phyloP scores from a whole-genome alignment of 2,888 invertebrate species.

The Chydorus sphaericus region DNA sequence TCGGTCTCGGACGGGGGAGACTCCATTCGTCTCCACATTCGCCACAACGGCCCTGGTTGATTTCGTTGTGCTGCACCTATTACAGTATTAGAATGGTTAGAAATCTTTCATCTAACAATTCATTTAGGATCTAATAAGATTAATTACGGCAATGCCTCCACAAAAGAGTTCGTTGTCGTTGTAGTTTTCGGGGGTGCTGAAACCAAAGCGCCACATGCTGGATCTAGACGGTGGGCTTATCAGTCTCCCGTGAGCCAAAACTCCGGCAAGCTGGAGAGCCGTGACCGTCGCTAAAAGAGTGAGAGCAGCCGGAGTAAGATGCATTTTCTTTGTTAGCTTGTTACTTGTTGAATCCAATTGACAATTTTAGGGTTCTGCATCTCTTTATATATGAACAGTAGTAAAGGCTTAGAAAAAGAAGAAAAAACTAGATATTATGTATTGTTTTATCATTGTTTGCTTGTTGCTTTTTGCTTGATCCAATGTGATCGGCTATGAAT shows the following conservation, averaged over 20 bases:
- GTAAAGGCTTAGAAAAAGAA: no score
- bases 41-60: conserved; percentile 27
- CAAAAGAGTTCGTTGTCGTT: conserved; percentile 39
- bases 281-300: background rate
- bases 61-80: conserved; percentile 5
- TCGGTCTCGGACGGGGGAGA: conserved; percentile 27
- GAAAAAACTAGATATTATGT: no score
- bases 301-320: background rate
- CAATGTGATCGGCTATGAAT: no score
- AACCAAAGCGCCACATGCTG: conserved; percentile 38
- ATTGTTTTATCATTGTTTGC: no score
- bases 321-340: background rate
- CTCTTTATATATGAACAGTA: no score
- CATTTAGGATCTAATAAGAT: background rate
- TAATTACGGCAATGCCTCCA: conserved; percentile 30
- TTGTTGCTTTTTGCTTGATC: no score
- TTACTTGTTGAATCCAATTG: no score
- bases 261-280: no score
- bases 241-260: conserved; percentile 37
- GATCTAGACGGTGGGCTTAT: conserved; percentile 37
- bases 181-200: conserved; percentile 34
- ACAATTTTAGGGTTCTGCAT: no score
- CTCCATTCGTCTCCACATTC: conserved; percentile 30
- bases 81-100: background rate
- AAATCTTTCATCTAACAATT: background rate